Evolutionary conservation across 2,888 invertebrate species (phyloP).

Genomic region (Linnaemya vulpina): DNA sequence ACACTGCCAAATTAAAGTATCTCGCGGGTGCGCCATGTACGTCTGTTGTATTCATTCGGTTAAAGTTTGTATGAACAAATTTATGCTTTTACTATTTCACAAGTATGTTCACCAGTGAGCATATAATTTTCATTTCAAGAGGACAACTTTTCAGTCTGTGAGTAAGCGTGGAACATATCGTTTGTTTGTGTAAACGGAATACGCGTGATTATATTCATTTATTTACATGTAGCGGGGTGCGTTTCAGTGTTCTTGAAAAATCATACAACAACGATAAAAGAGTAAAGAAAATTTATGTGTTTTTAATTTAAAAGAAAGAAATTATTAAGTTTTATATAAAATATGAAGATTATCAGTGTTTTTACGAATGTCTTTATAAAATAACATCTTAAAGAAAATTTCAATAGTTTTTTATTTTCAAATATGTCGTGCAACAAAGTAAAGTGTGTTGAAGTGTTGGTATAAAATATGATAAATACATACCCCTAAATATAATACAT

Average conservation of each 20-base stretch:
- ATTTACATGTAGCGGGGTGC: slow-evolving; percentile 34
- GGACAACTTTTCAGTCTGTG: slow-evolving; percentile 77
- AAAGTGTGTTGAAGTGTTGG: background rate
- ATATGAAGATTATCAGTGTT: slow-evolving; percentile 42
- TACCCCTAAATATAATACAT: background rate
- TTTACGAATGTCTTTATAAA: slow-evolving; percentile 5
- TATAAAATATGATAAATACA: background rate
- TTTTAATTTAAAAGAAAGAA: slow-evolving; percentile 24
- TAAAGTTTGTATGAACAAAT: slow-evolving; percentile 45
- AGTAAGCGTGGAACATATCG: slow-evolving; percentile 78
- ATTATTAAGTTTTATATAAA: background rate
- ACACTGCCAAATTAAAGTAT: slow-evolving; percentile 74
- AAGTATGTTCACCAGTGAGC: slow-evolving; percentile 72
- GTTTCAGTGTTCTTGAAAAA: slow-evolving; percentile 45
- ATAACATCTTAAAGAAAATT: slow-evolving; percentile 15
- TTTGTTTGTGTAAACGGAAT: slow-evolving; percentile 51
- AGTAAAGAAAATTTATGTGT: slow-evolving; percentile 48
- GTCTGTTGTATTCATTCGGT: slow-evolving; percentile 47
- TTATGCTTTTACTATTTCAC: slow-evolving; percentile 20
- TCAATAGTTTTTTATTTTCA: background rate
- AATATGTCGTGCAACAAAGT: slow-evolving; percentile 29
- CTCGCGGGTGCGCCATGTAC: slow-evolving; percentile 80
- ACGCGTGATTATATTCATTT: slow-evolving; percentile 6
- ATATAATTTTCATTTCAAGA: slow-evolving; percentile 62
- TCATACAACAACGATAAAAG: slow-evolving; percentile 24